Evolutionary conservation across 1,140 invertebrate species (phyloP), one percentile per base, ranked within the genome.

Genomic region (Drosophila seguyi): DNA sequence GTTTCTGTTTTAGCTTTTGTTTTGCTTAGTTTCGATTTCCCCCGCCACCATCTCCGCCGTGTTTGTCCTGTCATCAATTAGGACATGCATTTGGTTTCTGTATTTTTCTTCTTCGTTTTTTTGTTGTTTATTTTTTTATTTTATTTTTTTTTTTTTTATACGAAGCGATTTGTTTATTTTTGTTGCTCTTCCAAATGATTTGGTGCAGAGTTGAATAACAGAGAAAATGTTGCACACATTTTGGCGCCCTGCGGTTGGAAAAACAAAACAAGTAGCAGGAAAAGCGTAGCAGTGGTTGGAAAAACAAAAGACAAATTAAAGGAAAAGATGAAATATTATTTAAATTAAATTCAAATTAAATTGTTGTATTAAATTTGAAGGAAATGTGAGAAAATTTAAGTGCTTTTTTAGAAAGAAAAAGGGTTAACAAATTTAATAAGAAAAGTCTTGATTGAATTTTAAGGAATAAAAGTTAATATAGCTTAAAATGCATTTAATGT

Each of bases 51-150:
- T 31, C 25, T 10, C 20, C n/a, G n/a, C 18, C 68, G 48, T 72
- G 66, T 71, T 72, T 59, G 68, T 69, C 68, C 44, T 72, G 68
- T 59, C 68, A 72, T 72, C 68, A 72, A 72, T 72, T 72, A 72
- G 68, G 66, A 72, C 66, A 72, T 72, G 67, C 67, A 68, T 68
- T 68, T 56, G 48, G 48, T 71, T 71, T 71, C 45, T 56, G 39
- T 71, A 67, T 25, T 48, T 66, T 67, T 50, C 25, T 31, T 48
- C 7, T 4, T 27, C 4, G n/a, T 25, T 25, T 27, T 44, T 47
- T 47, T 8, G 3, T 47, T 63, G n/a, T 34, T n/a, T 18, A 16
- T 27, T 10, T 5, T 22, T 29, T 29, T 18, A 13, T 27, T 10
- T 5, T 22, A 22, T 29, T 27, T 10, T 5, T 18, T 29, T 29